A percentile compares a stretch with the other conserved stretches of the same genome.
Conservation (phyloP, 2,888 invertebrate genomes). For the Agrotis segetum region DNA sequence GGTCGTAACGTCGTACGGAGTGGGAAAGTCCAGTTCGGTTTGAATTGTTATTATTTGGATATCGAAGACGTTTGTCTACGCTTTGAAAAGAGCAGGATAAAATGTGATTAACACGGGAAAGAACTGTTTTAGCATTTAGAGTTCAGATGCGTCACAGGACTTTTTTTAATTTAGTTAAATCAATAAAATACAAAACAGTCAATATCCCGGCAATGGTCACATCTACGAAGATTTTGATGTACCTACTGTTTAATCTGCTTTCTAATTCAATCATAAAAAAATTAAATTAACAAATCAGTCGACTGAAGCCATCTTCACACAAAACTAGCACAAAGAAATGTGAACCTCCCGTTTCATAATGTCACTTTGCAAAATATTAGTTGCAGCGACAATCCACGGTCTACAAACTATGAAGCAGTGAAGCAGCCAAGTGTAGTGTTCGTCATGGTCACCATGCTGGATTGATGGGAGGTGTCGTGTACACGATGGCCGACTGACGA, state of each 20-base stretch:
- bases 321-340: slow-evolving; percentile 52
- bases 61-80: slow-evolving; percentile 2
- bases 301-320: slow-evolving; percentile 16
- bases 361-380: slow-evolving; percentile 56
- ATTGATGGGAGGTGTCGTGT: slow-evolving; percentile 73
- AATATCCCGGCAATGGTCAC: no score
- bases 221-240: no score
- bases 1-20: no score
- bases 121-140: neutral
- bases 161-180: neutral
- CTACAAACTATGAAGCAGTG: slow-evolving; percentile 58
- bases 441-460: slow-evolving; percentile 78
- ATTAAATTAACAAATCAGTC: slow-evolving; percentile 29
- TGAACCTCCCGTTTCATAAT: slow-evolving; percentile 53
- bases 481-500: slow-evolving; percentile 67
- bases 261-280: slow-evolving; percentile 2
- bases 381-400: slow-evolving; percentile 59
- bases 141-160: neutral
- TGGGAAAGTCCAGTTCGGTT: slow-evolving; percentile 18
- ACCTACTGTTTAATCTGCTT: neutral
- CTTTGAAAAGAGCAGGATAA: neutral
- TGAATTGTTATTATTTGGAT: slow-evolving; percentile 22
- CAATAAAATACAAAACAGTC: no score
- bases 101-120: neutral
- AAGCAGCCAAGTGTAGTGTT: slow-evolving; percentile 69